Percentiles rank a stretch among this genome's conserved stretches.
phyloP scores from a whole-genome alignment of 92 coral and sea anemone species.

The Ricordea florida region DNA sequence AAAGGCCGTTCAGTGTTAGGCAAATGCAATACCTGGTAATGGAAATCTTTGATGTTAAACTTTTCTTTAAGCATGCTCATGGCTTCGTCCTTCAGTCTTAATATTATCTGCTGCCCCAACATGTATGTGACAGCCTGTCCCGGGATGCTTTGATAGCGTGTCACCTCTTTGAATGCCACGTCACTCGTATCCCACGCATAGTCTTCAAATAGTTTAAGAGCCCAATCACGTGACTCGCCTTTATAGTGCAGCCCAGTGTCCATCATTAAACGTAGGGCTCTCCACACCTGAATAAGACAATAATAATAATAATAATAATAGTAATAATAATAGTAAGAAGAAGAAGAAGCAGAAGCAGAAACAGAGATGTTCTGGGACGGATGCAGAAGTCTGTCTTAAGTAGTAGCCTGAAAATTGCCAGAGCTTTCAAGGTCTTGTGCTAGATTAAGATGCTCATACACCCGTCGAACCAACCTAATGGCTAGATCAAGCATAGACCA shows the following conservation, averaged over 20 bases:
- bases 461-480: too few species aligned
- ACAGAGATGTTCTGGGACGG: too few species aligned
- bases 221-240: slow-evolving; percentile 27
- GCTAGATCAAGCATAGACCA: too few species aligned
- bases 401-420: too few species aligned
- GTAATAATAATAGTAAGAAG: too few species aligned
- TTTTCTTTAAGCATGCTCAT: slow-evolving; percentile 56
- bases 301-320: not conserved
- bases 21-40: slow-evolving; percentile 64
- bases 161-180: slow-evolving; percentile 69
- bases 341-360: not conserved
- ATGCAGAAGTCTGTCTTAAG: too few species aligned
- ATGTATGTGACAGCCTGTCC: slow-evolving; percentile 89
- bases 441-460: too few species aligned
- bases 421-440: too few species aligned
- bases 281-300: slow-evolving; percentile 14
- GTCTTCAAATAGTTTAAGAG: slow-evolving; percentile 28
- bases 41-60: slow-evolving; percentile 81
- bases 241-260: slow-evolving; percentile 51
- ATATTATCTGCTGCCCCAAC: slow-evolving; percentile 72
- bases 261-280: slow-evolving; percentile 51
- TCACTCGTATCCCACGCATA: slow-evolving; percentile 68
- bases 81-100: slow-evolving; percentile 54
- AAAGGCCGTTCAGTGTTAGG: too few species aligned
- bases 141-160: slow-evolving; percentile 90